These are phyloP conservation scores for fruit fly (Drosophila melanogaster) DNA, from an alignment of 1,140 invertebrate genomes.

Conservation along the genomic window DNA sequence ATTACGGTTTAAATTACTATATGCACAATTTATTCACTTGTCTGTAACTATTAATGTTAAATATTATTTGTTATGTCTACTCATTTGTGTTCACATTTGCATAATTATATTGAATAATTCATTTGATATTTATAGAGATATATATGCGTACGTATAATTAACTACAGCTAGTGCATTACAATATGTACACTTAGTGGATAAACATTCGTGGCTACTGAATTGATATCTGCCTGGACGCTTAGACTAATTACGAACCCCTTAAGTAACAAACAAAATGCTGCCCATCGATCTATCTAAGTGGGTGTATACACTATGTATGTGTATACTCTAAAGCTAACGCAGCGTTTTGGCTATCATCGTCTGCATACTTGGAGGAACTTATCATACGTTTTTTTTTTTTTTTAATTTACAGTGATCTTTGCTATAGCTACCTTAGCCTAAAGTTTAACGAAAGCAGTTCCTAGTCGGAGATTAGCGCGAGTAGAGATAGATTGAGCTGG, in stretches of 20 bases:
- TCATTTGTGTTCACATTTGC: conserved; percentile 54
- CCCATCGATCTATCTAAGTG: conserved; percentile 36
- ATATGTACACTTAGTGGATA: conserved; percentile 47
- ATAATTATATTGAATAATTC: conserved; percentile 50
- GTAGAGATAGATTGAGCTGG: conserved; percentile 27
- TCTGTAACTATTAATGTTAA: conserved; percentile 32
- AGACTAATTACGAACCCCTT: conserved; percentile 27
- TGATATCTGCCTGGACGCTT: conserved; percentile 28
- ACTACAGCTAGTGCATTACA: conserved; percentile 38
- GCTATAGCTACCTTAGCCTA: conserved; percentile 58
- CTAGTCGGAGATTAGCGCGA: conserved; percentile 35
- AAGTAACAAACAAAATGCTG: conserved; percentile 43
- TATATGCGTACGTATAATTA: conserved; percentile 30
- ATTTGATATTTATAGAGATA: conserved; percentile 48
- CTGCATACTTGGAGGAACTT: conserved; percentile 78
- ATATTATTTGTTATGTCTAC: conserved; percentile 44
- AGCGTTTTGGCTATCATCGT: conserved; percentile 32
- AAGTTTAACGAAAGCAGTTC: conserved; percentile 38
- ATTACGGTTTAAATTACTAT: conserved; percentile 64
- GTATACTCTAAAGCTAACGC: conserved; percentile 29
- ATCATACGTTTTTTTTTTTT: conserved; percentile 69
- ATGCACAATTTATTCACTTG: conserved; percentile 78
- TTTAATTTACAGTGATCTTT: conserved; percentile 67
- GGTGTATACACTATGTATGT: not conserved
- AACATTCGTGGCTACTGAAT: conserved; percentile 27